These are phyloP conservation scores for Meganola albula DNA, from an alignment of 2,888 invertebrate species.

Conservation along the genomic window DNA sequence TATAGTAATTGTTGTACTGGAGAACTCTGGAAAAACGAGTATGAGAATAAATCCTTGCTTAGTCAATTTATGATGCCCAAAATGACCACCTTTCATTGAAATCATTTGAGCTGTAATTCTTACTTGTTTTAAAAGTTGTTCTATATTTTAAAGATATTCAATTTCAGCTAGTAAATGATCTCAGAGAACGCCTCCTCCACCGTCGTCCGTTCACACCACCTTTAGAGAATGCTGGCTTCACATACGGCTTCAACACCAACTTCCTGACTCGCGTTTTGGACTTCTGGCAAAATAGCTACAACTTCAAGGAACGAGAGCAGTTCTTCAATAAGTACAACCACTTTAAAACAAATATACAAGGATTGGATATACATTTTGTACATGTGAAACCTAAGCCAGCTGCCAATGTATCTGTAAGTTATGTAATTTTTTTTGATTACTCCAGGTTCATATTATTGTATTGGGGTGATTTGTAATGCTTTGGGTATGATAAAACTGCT, in stretches of 20 bases:
- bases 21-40: no score
- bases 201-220: slow-evolving; percentile 70
- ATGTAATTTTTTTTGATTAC: slow-evolving; percentile 1
- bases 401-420: slow-evolving; percentile 40
- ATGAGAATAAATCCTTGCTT: no score
- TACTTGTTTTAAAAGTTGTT: no score
- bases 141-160: no score
- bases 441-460: no score
- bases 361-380: slow-evolving; percentile 85
- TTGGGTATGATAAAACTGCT: no score
- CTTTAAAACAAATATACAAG: slow-evolving; percentile 85
- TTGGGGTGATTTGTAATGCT: no score
- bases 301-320: slow-evolving; percentile 79
- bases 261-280: slow-evolving; percentile 81
- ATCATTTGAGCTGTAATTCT: no score
- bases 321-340: slow-evolving; percentile 86
- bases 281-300: slow-evolving; percentile 88
- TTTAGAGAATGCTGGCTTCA: slow-evolving; percentile 82
- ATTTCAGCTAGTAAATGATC: slow-evolving; percentile 69
- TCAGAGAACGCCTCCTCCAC: slow-evolving; percentile 74
- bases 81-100: no score
- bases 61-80: no score
- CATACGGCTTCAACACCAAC: slow-evolving; percentile 88
- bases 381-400: slow-evolving; percentile 78
- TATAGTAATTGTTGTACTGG: neutral